These are phyloP conservation scores for Hypothenemus hampei DNA, from an alignment of 1,140 invertebrate species.

Conservation along the genomic window DNA sequence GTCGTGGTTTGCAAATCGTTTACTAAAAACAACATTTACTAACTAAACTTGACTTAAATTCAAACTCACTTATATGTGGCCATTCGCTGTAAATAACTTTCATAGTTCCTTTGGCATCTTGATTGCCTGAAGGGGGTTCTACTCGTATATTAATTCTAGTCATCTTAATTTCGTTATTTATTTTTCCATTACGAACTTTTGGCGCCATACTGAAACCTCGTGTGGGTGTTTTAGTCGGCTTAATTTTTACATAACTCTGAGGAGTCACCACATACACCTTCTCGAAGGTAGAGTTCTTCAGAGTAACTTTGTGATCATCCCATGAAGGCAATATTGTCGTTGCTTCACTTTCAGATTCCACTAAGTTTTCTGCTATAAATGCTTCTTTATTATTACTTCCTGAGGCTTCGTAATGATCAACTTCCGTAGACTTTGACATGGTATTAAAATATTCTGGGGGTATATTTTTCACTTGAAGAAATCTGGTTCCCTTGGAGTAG, in stretches of 20 bases:
- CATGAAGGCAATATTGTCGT: constrained; percentile 45
- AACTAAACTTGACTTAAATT: not conserved
- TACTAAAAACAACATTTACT: constrained; percentile 46
- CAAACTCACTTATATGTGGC: constrained; percentile 53
- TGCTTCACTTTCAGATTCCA: constrained; percentile 35
- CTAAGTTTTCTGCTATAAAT: constrained; percentile 38
- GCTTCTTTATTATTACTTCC: constrained; percentile 49
- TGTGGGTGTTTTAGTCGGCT: constrained; percentile 28
- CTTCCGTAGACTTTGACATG: constrained; percentile 7
- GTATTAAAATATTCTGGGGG: constrained; percentile 72
- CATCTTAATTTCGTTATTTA: constrained; percentile 42
- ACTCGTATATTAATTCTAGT: constrained; percentile 56
- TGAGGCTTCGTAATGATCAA: constrained; percentile 50
- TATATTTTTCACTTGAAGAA: constrained; percentile 60
- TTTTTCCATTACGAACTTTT: constrained; percentile 37
- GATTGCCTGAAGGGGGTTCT: constrained; percentile 45
- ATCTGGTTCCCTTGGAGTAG: constrained; percentile 47
- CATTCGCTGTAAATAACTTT: constrained; percentile 47
- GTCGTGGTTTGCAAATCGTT: constrained; percentile 50
- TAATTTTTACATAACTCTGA: constrained; percentile 48
- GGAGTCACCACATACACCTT: constrained; percentile 74
- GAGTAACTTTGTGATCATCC: constrained; percentile 62
- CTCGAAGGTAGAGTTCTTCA: constrained; percentile 67
- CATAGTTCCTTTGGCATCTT: constrained; percentile 42
- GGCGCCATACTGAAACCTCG: constrained; percentile 36